Evolutionary conservation across 2,888 invertebrate genomes (phyloP).

Genomic region (Bellardia bayeri): DNA sequence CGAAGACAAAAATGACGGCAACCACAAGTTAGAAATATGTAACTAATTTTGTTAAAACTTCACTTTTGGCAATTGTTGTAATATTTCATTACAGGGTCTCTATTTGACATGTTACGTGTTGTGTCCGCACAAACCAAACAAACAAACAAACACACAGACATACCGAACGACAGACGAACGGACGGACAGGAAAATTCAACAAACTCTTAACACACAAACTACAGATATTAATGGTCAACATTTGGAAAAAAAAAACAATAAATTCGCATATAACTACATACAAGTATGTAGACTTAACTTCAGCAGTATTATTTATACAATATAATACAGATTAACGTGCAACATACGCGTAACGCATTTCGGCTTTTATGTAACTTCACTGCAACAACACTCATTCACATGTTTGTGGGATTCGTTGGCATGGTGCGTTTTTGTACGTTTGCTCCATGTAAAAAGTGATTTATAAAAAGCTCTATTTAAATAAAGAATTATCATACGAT

Average conservation of each 20-base stretch:
- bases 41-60: constrained; percentile 48
- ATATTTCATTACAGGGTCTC: constrained; percentile 52
- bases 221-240: constrained; percentile 13
- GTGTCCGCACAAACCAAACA: not conserved
- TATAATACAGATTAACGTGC: constrained; percentile 25
- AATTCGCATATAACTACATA: not conserved
- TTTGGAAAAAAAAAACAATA: not conserved
- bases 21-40: constrained; percentile 18
- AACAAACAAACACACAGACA: not conserved
- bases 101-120: constrained; percentile 51
- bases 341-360: constrained; percentile 30
- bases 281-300: not conserved
- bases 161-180: not conserved
- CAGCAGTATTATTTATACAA: not conserved
- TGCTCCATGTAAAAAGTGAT: not conserved
- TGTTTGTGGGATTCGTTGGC: not conserved
- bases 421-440: not conserved
- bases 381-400: not conserved
- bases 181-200: not conserved
- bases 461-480: constrained; percentile 3
- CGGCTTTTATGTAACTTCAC: constrained; percentile 2
- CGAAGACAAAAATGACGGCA: constrained; percentile 11
- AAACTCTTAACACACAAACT: not conserved
- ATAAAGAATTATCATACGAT: constrained; percentile 3
- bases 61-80: constrained; percentile 61